Conservation (phyloP, 2,113 vertebrate species). For the Megaceryle torquata region DNA sequence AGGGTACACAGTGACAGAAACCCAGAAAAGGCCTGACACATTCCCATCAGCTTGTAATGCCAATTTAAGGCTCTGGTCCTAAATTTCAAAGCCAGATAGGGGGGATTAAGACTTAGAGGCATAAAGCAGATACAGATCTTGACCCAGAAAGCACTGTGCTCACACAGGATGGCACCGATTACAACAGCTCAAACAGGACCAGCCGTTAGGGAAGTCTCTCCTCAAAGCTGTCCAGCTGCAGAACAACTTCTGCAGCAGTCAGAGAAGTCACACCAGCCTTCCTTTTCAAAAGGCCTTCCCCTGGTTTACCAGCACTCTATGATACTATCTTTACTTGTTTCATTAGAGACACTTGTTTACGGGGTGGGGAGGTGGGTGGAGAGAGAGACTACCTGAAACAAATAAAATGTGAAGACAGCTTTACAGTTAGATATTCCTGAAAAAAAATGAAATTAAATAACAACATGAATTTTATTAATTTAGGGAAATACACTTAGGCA, state of each 20-base stretch:
- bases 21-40: neutral
- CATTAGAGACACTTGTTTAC: neutral
- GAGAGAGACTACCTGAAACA: neutral
- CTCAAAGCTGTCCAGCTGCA: neutral
- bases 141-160: neutral
- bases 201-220: neutral
- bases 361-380: too few relatives aligned
- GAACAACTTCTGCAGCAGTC: neutral
- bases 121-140: neutral
- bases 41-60: neutral
- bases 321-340: neutral
- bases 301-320: neutral
- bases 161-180: neutral
- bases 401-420: neutral
- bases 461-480: neutral
- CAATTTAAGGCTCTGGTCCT: constrained; percentile 19
- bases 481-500: neutral
- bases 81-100: neutral
- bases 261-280: neutral
- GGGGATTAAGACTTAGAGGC: neutral
- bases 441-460: neutral
- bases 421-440: neutral
- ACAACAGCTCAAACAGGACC: neutral
- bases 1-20: neutral
- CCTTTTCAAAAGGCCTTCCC: neutral